A percentile compares a stretch with the other conserved stretches of the same genome.
These are phyloP conservation scores for Sthenelais limicola DNA, from an alignment of 2,888 invertebrate genomes.

Conservation along the genomic window DNA sequence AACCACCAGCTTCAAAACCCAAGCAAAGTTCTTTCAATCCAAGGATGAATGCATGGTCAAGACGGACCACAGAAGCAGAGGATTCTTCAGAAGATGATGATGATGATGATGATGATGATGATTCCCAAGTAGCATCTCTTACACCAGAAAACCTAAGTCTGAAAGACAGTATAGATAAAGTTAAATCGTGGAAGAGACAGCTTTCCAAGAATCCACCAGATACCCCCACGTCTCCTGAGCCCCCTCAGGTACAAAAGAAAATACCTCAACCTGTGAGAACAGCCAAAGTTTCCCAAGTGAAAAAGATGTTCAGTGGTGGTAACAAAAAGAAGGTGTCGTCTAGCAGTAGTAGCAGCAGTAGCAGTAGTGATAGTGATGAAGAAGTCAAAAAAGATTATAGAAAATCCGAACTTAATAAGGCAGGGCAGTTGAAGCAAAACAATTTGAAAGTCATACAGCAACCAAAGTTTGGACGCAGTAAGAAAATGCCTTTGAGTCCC, in stretches of 20 bases:
- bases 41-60: neutral
- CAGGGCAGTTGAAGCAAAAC: too few relatives aligned
- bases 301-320: neutral
- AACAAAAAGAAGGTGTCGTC: neutral
- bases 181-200: constrained; percentile 68
- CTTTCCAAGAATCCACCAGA: constrained; percentile 56
- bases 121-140: constrained; percentile 50
- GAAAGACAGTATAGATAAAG: constrained; percentile 70
- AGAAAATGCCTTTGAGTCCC: constrained; percentile 8
- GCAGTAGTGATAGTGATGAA: constrained; percentile 8
- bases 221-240: constrained; percentile 28
- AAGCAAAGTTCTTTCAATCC: constrained; percentile 31
- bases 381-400: constrained; percentile 80
- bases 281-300: neutral
- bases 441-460: too few relatives aligned
- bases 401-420: constrained; percentile 82
- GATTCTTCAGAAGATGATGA: constrained; percentile 6
- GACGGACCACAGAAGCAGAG: neutral
- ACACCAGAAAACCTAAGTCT: constrained; percentile 66
- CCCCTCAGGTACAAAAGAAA: neutral
- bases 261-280: too few relatives aligned
- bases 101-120: constrained; percentile 29
- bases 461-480: neutral
- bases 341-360: neutral
- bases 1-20: neutral